Evolutionary conservation across 2,888 invertebrate genomes (phyloP).

Genomic region (Pasiphila rectangulata): DNA sequence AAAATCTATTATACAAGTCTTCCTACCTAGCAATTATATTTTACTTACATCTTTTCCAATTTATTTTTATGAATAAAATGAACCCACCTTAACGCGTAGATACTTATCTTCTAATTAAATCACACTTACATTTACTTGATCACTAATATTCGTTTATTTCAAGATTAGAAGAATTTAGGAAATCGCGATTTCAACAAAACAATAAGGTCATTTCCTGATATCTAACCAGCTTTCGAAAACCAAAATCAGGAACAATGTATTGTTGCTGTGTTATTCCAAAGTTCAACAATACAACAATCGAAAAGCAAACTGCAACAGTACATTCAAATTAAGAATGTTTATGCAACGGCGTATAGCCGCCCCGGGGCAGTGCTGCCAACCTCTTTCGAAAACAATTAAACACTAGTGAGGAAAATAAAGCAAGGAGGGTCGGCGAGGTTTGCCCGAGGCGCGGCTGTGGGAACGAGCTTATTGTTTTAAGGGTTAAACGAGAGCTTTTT

Average conservation of each 20-base stretch:
- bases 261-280: constrained; percentile 4
- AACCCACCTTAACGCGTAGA: too few relatives aligned
- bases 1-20: constrained; percentile 19
- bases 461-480: constrained; percentile 61
- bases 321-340: constrained; percentile 45
- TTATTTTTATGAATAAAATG: too few relatives aligned
- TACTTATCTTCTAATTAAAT: too few relatives aligned
- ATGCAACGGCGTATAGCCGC: constrained; percentile 54
- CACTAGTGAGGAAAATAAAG: constrained; percentile 48
- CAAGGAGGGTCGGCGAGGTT: constrained; percentile 26
- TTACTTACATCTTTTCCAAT: too few relatives aligned
- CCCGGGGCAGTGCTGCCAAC: constrained; percentile 63
- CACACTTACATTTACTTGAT: too few relatives aligned
- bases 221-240: too few relatives aligned
- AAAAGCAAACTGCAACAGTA: constrained; percentile 43
- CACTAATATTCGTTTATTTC: too few relatives aligned
- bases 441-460: constrained; percentile 67
- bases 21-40: too few relatives aligned
- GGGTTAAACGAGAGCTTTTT: constrained; percentile 30
- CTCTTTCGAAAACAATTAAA: constrained; percentile 74
- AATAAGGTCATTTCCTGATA: too few relatives aligned
- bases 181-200: too few relatives aligned
- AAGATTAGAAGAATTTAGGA: too few relatives aligned
- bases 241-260: too few relatives aligned
- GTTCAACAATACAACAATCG: constrained; percentile 23